Conservation (phyloP, 2,113 vertebrate genomes). For the Pseudonaja textilis region DNA sequence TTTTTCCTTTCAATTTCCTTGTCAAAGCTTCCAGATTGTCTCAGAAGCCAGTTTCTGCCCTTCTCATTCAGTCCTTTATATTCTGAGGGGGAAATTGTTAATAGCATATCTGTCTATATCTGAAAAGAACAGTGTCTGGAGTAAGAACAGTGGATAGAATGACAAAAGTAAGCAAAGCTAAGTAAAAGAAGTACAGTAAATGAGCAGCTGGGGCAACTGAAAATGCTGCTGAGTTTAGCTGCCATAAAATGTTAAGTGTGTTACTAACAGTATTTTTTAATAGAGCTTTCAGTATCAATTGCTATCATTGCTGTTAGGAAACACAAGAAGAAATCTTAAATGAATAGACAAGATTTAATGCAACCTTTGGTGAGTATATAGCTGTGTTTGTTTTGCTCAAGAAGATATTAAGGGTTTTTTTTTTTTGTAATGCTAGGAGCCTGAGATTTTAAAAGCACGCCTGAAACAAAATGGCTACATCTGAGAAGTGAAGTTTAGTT, state of each 20-base stretch:
- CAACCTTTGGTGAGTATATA: background rate
- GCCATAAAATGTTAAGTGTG: background rate
- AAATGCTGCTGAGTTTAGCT: background rate
- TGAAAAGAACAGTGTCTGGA: background rate
- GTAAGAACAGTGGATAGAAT: background rate
- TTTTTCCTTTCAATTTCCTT: background rate
- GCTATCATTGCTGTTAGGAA: background rate
- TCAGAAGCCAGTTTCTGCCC: background rate
- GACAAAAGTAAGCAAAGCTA: background rate
- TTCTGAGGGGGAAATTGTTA: background rate
- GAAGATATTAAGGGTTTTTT: background rate
- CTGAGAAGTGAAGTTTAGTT: slow-evolving; percentile 9
- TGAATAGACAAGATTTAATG: slow-evolving; percentile 6
- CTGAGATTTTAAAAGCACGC: slow-evolving; percentile 28
- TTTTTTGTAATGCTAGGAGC: slow-evolving; percentile 48
- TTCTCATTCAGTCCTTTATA: background rate
- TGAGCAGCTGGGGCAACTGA: background rate
- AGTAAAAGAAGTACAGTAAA: too few relatives aligned
- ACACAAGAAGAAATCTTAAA: slow-evolving; percentile 20
- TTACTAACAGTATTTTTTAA: background rate
- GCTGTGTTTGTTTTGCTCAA: background rate
- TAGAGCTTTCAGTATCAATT: background rate
- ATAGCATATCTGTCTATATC: background rate
- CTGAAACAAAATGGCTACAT: slow-evolving; percentile 18
- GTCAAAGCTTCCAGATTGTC: background rate